Base-by-base conservation (phyloP, 2,797 vertebrate species). In the Neosilurus mollespiculum region DNA sequence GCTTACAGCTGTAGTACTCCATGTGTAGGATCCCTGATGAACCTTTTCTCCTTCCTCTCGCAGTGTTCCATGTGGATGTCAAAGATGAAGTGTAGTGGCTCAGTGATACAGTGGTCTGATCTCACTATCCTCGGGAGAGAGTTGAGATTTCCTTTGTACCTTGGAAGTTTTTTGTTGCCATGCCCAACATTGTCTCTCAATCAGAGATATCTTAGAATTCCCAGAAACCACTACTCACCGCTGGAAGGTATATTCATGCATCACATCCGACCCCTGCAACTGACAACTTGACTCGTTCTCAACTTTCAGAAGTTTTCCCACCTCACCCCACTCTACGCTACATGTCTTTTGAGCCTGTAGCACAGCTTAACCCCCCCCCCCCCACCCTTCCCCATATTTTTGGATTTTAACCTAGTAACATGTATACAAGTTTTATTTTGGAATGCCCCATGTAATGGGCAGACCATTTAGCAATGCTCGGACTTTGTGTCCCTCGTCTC, bases 11-110 rank as follows among this genome's bases (percentile, higher is more conserved):
- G 59, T 43, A 18, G 76, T 64, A 49, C 30, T 64, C 34, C 49
- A 62, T 51, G 37, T 51, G 76, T 78, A 22, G 76, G 61, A 65
- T 78, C 76, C 61, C 76, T 53, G 15, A 64, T 62, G 76, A 64
- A 24, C 1, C 22, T 24, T 49, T 30, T 49, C 24, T 61, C 56
- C 73, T 12, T 64, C 37, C 49, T 26, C 61, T 64, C 37, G 2
- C 43, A 64, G 22, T 64, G 15, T 78, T 26, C 64, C 58, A 64
- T n/a, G n/a, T 51, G 15, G 59, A 51, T 64, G 37, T 65, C 56
- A 43, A 61, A n/a, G 75, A 77, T 43, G 15, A 64, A 64, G 1
- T 24, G 15, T 18, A 37, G 76, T 78, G 73, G 6, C 73, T 37
- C 15, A 59, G 54, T 77, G 75, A 70, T 83, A 59, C 54, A 30